A percentile compares a stretch with the other conserved stretches of the same genome.
phyloP scores from a whole-genome alignment of 2,113 vertebrate genomes.

The Morone chrysops region DNA sequence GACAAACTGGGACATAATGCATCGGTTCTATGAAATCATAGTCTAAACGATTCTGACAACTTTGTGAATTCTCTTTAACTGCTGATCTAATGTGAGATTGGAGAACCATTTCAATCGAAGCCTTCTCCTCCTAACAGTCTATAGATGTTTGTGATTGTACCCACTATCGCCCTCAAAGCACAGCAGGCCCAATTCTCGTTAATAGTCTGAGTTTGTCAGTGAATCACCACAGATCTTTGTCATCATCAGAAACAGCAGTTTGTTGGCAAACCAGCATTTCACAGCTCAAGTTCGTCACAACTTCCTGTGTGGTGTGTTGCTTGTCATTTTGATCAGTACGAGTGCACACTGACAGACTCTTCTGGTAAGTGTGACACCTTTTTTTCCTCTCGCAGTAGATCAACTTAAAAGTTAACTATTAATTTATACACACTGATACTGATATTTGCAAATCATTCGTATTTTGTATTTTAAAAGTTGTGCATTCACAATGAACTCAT shows the following conservation, averaged over 20 bases:
- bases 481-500: background rate
- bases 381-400: conserved; percentile 32
- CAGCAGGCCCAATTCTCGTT: conserved; percentile 17
- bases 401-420: background rate
- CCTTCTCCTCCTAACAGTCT: background rate
- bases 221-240: conserved; percentile 60
- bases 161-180: background rate
- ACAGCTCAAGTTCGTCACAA: conserved; percentile 68
- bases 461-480: background rate
- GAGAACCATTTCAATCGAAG: background rate
- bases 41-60: background rate
- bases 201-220: conserved; percentile 17
- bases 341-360: conserved; percentile 55
- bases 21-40: conserved; percentile 30
- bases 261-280: conserved; percentile 51
- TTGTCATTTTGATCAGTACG: conserved; percentile 64
- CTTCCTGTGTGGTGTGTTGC: conserved; percentile 82
- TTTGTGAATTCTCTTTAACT: conserved; percentile 12
- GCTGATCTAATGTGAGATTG: conserved; percentile 15
- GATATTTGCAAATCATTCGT: background rate
- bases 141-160: background rate
- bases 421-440: background rate
- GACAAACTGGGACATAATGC: conserved; percentile 31
- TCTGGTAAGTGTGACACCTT: conserved; percentile 76
- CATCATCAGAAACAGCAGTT: conserved; percentile 67